Percentiles rank a stretch among this genome's conserved stretches.
Evolutionary conservation across 2,113 vertebrate genomes (phyloP).

Genomic region (Engraulis encrasicolus): DNA sequence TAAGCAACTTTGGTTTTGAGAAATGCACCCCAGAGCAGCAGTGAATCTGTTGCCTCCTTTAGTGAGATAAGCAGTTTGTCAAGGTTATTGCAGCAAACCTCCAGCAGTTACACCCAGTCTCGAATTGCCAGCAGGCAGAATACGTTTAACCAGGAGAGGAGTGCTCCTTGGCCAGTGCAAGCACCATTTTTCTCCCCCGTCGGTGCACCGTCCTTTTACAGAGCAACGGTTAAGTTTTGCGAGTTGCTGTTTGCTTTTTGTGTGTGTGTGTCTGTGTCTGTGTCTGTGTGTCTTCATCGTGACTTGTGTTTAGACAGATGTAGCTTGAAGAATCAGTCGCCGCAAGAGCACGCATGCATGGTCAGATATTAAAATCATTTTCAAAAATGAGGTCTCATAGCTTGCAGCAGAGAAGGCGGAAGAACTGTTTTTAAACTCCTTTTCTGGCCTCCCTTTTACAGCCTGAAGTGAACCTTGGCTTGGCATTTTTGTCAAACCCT

Average conservation of each 20-base stretch:
- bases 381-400: slow-evolving; percentile 1
- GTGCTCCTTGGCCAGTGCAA: neutral
- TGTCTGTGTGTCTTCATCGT: too few species aligned
- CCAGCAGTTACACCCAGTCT: neutral
- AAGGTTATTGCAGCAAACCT: neutral
- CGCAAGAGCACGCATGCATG: too few species aligned
- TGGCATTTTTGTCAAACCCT: slow-evolving; percentile 72
- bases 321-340: too few species aligned
- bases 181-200: too few species aligned
- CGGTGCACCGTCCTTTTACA: too few species aligned
- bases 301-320: too few species aligned
- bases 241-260: neutral
- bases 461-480: slow-evolving; percentile 74
- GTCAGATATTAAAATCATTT: neutral
- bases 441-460: slow-evolving; percentile 73
- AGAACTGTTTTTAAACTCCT: slow-evolving; percentile 46
- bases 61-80: slow-evolving; percentile 1
- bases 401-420: slow-evolving; percentile 21
- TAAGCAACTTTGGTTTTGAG: too few species aligned
- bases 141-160: neutral
- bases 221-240: too few species aligned
- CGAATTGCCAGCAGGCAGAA: neutral
- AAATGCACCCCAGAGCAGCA: too few species aligned
- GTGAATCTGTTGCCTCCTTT: neutral
- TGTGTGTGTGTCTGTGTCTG: too few species aligned